Conservation (phyloP, 2,113 vertebrate species). For the Caloenas nicobarica region DNA sequence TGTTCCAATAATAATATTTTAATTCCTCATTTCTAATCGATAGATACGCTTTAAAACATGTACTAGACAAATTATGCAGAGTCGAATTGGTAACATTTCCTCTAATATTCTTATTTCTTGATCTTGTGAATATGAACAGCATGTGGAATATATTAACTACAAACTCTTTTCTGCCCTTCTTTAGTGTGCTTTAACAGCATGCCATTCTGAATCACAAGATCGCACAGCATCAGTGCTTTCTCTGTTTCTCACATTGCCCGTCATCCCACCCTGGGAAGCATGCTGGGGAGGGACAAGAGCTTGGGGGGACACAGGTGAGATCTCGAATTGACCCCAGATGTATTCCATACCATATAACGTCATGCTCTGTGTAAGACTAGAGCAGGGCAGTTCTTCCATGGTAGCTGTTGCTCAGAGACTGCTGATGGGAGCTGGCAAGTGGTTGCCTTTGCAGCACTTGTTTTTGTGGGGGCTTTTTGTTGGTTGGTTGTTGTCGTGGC, state of each 20-base stretch:
- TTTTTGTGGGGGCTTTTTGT: not conserved
- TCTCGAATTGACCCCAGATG: fast-evolving
- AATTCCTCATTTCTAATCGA: not conserved
- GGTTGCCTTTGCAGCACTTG: not conserved
- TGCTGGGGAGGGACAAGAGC: not conserved
- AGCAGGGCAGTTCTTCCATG: not conserved
- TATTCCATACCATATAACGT: not conserved
- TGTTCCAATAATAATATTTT: not conserved
- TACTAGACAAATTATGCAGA: not conserved
- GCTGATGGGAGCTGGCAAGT: not conserved
- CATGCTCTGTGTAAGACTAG: not conserved
- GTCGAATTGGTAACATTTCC: not conserved
- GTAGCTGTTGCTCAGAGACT: not conserved
- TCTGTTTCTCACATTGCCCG: not conserved
- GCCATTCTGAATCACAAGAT: too few species aligned
- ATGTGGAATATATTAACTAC: too few species aligned
- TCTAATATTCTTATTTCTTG: not conserved
- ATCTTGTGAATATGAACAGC: not conserved
- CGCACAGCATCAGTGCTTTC: not conserved
- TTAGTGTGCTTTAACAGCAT: too few species aligned
- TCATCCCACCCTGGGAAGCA: fast-evolving
- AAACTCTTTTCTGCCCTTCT: too few species aligned
- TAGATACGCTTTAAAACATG: not conserved
- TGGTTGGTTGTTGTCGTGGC: not conserved
- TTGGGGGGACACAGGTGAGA: not conserved